A percentile compares a stretch with the other conserved stretches of the same genome.
These are phyloP conservation scores for Candidula unifasciata DNA, from an alignment of 2,888 invertebrate genomes.

Conservation along the genomic window DNA sequence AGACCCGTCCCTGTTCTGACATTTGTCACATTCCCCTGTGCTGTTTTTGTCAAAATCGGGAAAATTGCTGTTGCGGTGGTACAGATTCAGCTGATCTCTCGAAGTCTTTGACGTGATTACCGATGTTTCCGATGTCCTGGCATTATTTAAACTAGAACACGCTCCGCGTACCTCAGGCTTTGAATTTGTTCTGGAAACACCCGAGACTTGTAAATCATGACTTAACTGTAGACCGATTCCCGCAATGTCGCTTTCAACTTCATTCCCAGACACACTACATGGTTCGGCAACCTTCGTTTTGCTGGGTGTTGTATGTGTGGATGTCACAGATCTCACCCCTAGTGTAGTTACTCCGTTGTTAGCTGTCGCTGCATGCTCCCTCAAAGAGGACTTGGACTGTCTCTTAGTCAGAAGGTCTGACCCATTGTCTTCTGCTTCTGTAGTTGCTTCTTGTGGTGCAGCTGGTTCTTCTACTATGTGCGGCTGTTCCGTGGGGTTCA, in stretches of 20 bases:
- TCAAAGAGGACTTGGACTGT: neutral
- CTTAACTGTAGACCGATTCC: neutral
- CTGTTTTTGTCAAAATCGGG: neutral
- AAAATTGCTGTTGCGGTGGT: neutral
- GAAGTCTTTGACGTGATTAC: neutral
- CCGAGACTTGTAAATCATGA: neutral
- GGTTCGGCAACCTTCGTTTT: neutral
- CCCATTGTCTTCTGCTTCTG: neutral
- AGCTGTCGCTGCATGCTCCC: neutral
- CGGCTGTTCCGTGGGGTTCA: neutral
- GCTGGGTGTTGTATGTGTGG: neutral
- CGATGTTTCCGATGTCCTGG: neutral
- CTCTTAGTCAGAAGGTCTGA: neutral
- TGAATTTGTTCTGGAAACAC: neutral
- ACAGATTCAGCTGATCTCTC: neutral
- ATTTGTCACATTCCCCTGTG: neutral
- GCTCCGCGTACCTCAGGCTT: neutral
- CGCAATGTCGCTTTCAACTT: neutral
- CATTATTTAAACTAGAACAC: neutral
- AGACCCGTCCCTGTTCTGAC: no score
- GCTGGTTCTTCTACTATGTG: neutral
- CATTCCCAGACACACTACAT: neutral
- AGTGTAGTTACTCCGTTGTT: slow-evolving; percentile 16
- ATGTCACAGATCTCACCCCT: slow-evolving; percentile 15
- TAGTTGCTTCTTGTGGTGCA: neutral